Percentiles rank a stretch among this genome's conserved stretches.
These are phyloP conservation scores for Cydia amplana DNA, from an alignment of 1,140 invertebrate species.

Conservation along the genomic window DNA sequence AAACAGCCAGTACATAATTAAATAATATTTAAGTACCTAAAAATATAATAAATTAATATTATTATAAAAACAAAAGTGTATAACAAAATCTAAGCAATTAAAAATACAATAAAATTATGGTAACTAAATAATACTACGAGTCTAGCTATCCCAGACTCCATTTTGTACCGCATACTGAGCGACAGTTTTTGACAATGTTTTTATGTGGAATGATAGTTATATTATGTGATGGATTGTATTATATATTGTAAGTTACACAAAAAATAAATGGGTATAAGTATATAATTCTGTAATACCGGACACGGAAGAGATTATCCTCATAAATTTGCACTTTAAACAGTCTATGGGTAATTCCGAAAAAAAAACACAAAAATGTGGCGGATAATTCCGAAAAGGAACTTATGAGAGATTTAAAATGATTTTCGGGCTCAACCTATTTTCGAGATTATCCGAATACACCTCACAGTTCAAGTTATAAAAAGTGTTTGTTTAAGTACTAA, in stretches of 20 bases:
- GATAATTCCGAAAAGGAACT: no score
- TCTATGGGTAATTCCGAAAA: no score
- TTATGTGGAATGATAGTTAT: not conserved
- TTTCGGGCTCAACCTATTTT: no score
- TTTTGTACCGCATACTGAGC: conserved; percentile 5
- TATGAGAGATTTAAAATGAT: no score
- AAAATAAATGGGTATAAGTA: not conserved
- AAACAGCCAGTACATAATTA: not conserved
- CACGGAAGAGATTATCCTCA: no score
- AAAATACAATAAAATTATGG: conserved; percentile 36
- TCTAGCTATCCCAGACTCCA: not conserved
- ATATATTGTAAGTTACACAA: not conserved
- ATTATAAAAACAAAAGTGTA: conserved; percentile 30
- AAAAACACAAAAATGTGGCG: no score
- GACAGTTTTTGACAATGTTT: not conserved
- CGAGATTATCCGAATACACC: no score
- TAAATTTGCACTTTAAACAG: no score
- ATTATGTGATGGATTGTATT: not conserved
- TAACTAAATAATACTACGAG: conserved; percentile 47
- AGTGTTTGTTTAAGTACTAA: no score
- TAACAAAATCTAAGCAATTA: conserved; percentile 27
- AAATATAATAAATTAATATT: not conserved
- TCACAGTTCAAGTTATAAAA: no score
- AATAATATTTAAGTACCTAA: not conserved
- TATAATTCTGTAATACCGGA: not conserved